phyloP scores from a whole-genome alignment of 2,888 invertebrate genomes.

The Nephrotoma guestfalica region DNA sequence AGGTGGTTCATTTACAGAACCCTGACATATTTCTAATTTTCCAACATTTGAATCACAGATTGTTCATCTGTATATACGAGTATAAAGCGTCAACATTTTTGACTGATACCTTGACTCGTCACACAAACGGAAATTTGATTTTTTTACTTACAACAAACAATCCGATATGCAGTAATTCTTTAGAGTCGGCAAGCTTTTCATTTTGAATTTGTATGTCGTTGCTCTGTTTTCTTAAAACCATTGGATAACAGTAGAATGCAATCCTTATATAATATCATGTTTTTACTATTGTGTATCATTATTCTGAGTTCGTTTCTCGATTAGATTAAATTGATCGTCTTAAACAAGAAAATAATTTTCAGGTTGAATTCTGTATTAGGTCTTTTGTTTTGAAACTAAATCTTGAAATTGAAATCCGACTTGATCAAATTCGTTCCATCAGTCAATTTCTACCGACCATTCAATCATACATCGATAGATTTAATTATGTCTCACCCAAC shows the following conservation, averaged over 20 bases:
- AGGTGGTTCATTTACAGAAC: no score
- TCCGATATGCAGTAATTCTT: not conserved
- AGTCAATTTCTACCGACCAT: no score
- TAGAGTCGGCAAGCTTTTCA: not conserved
- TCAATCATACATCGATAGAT: no score
- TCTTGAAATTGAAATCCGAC: no score
- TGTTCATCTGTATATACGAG: no score
- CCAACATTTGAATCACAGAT: not conserved
- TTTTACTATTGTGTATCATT: not conserved
- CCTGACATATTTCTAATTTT: not conserved
- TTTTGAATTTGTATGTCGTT: not conserved
- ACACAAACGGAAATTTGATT: not conserved
- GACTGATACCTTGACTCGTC: conserved; percentile 27
- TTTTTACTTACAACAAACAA: not conserved
- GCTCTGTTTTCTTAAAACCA: not conserved
- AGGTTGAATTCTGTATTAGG: no score
- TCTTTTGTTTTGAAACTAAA: no score
- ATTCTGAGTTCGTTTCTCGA: not conserved
- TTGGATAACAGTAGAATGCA: not conserved
- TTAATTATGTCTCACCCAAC: no score
- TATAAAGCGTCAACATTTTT: conserved; percentile 24
- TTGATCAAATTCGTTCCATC: no score
- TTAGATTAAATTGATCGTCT: not conserved
- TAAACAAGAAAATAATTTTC: not conserved
- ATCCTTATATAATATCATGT: not conserved